Evolutionary conservation across 1,140 invertebrate species (phyloP).

Genomic region (Bombus sibiricus): DNA sequence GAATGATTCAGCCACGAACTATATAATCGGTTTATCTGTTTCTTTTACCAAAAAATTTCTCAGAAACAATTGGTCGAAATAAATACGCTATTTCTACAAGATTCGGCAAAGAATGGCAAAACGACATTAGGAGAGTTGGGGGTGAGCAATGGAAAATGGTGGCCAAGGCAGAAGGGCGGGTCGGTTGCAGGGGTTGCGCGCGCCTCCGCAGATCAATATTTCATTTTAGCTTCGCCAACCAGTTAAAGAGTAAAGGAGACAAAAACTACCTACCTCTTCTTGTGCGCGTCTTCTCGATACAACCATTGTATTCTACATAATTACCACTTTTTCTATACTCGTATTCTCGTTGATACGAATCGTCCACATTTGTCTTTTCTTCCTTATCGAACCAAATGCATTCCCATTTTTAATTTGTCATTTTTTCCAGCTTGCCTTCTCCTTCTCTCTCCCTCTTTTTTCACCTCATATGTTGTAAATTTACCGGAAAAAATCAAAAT

Average conservation of each 20-base stretch:
- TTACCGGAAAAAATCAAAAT: no score
- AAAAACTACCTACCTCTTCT: slow-evolving; percentile 33
- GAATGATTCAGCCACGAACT: not conserved
- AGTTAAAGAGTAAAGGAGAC: not conserved
- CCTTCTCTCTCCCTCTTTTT: not conserved
- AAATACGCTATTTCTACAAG: not conserved
- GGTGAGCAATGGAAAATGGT: slow-evolving; percentile 58
- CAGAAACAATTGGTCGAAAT: not conserved
- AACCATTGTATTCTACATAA: slow-evolving; percentile 28
- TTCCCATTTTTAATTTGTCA: not conserved
- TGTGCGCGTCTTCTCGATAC: slow-evolving; percentile 61
- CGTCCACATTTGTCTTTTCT: not conserved
- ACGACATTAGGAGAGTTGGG: not conserved
- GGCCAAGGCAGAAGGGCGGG: slow-evolving; percentile 72
- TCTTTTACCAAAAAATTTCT: not conserved
- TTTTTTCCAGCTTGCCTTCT: no score
- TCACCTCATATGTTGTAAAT: no score
- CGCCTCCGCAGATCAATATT: slow-evolving; percentile 82
- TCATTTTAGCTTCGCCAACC: slow-evolving; percentile 78
- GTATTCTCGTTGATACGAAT: not conserved
- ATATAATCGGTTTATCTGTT: not conserved
- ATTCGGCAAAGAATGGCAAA: not conserved
- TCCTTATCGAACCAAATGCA: not conserved
- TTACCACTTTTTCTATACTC: slow-evolving; percentile 55
- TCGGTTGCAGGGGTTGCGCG: slow-evolving; percentile 81